Base-by-base conservation (phyloP, 1,140 invertebrate genomes). In the Eumeta japonica region DNA sequence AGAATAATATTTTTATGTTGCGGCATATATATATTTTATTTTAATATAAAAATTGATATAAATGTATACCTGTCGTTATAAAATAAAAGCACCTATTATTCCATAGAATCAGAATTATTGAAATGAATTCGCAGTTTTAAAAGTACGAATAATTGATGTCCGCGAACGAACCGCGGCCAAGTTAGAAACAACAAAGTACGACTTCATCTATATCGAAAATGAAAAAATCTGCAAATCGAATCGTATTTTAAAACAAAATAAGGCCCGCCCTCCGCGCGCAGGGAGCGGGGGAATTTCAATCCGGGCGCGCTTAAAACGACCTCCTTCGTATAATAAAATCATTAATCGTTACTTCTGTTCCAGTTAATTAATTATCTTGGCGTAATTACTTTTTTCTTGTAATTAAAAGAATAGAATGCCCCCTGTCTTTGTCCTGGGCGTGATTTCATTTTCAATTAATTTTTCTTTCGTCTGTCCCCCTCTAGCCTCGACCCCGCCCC, bases 321-420 rank as follows among this genome's bases (percentile, higher is more conserved):
- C 65, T 70, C 62, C 52, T 60, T 57, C 62, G 66, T 67, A 71
- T 71, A 73, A 73, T 73, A 73, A 73, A 73, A 73, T 73, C 68
- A 73, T 73, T 73, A 68, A 73, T 73, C 68, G 68, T 71, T 73
- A 73, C 66, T 73, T 71, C 66, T 71, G 68, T 73, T 73, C 64
- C 62, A 73, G 66, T 73, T 73, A 73, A 73, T 73, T 73, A 73
- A 73, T 73, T 73, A 73, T 73, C 68, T 71, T 67, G 64, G 56
- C 63, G 64, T 73, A 71, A 73, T 73, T 73, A 73, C 68, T 73
- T 73, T 73, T 73, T 73, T 73, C 64, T 64, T 73, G 66, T 73
- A 73, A 73, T 73, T 73, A 73, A 73, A 73, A 73, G 64, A 73
- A 65, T 73, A 66, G 61, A 73, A 68, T 70, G 70, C 68, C 62